phyloP scores from a whole-genome alignment of 1,140 invertebrate species.

The Drepana arcuata region DNA sequence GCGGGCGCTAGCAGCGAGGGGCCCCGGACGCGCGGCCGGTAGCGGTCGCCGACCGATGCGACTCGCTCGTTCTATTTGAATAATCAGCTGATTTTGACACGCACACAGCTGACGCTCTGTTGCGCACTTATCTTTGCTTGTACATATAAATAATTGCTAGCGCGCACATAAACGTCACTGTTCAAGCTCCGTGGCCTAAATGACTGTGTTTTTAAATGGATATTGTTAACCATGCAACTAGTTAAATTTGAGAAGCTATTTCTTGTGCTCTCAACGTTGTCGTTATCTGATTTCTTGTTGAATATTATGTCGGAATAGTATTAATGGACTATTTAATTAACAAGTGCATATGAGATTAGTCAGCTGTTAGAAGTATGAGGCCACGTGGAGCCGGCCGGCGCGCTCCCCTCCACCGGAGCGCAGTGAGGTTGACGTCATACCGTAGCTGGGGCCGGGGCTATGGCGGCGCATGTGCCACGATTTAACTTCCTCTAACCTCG shows the following conservation, averaged over 20 bases:
- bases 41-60: constrained; percentile 55
- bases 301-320: too few relatives aligned
- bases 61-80: constrained; percentile 66
- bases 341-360: constrained; percentile 16
- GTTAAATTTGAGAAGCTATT: not conserved
- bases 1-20: constrained; percentile 27
- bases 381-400: constrained; percentile 42
- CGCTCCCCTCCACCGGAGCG: constrained; percentile 27
- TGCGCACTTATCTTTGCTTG: constrained; percentile 50
- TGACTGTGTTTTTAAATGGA: constrained; percentile 14
- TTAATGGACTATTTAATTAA: too few relatives aligned
- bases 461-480: constrained; percentile 23
- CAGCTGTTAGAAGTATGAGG: constrained; percentile 37
- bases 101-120: constrained; percentile 62
- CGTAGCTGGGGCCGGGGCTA: constrained; percentile 12
- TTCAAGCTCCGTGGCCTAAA: constrained; percentile 16
- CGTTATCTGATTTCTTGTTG: too few relatives aligned
- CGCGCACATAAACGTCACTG: constrained; percentile 20
- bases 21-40: constrained; percentile 34
- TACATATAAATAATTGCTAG: constrained; percentile 25
- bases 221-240: constrained; percentile 6
- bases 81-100: constrained; percentile 73
- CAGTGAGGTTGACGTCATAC: constrained; percentile 39
- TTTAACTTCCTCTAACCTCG: constrained; percentile 28
- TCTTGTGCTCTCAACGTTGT: too few relatives aligned